Base-by-base conservation (phyloP, 1,140 invertebrate genomes). In the Pristionchus pacificus region DNA sequence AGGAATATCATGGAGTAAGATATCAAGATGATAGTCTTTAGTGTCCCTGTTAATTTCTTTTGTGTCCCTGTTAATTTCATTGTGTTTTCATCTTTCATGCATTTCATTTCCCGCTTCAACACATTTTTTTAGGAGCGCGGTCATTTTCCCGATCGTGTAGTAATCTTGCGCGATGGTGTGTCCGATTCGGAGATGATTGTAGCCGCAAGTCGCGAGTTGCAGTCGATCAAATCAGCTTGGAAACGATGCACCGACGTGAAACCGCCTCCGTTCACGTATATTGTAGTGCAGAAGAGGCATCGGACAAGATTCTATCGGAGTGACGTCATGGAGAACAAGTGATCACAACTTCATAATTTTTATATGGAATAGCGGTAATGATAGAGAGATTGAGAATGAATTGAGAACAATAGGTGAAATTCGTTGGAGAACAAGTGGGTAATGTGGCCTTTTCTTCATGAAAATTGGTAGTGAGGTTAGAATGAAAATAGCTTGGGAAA, bases 281-380 rank as follows among this genome's bases (percentile, higher is more conserved):
- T 98, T 77, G 95, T 96, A 25, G 95, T 98, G 1, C 95, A 98
- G 86, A 97, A 96, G 84, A 87, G 92, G 2, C 93, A 95, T 87
- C 95, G 98, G 85, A 98, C 95, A 2, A 88, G 88, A 69, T 87
- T 98, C 63, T 98, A n/a, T n/a, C n/a, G n/a, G n/a, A n/a, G n/a
- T n/a, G n/a, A n/a, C n/a, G n/a, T n/a, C n/a, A n/a, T n/a, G n/a
- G n/a, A n/a, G n/a, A n/a, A n/a, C n/a, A n/a, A n/a, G n/a, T n/a
- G n/a, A n/a, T n/a, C n/a, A n/a, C n/a, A n/a, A n/a, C n/a, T n/a
- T n/a, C n/a, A n/a, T n/a, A n/a, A n/a, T n/a, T n/a, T n/a, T n/a
- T n/a, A n/a, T n/a, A n/a, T n/a, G n/a, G n/a, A n/a, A n/a, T n/a
- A n/a, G n/a, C n/a, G n/a, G n/a, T n/a, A n/a, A n/a, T n/a, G n/a